Evolutionary conservation across 2,888 invertebrate genomes (phyloP), one percentile per base, ranked within the genome.

Genomic region (Eupithecia subfuscata): DNA sequence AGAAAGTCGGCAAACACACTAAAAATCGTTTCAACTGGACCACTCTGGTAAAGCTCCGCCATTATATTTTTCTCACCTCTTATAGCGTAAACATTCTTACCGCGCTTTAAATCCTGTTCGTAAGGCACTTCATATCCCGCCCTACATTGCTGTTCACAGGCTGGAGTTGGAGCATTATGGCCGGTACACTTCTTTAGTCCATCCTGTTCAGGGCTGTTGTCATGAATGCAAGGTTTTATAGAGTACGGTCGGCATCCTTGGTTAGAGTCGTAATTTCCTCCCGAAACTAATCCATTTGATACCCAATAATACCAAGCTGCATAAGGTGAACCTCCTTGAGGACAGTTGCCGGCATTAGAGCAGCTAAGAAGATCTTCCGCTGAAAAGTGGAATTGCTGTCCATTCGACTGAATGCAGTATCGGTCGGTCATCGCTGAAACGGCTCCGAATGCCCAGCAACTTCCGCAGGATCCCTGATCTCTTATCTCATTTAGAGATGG

Each of bases 361-460:
- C 98, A 98, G 22, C 97, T 96, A 5, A 98, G 94, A 74, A 98
- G 95, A 91, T 98, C 97, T 87, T 98, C 98, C n/a, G 98, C 96
- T 1, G 98, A 98, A 84, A 98, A 96, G 83, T 97, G 96, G 85
- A 97, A 96, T 87, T 97, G 95, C 16, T 95, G 87, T 30, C 96
- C 98, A 48, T 97, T 96, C 0, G 97, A 97, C 84, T 97, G 97
- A 82, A 98, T 98, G 90, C 98, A 98, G 48, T 96, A 95, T 71
- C 98, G 95, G 90, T 98, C 98, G 2, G 98, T 97, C 73, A 75
- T 75, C 6, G 75, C 65, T 37, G 56, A 40, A 34, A 71, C 75
- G 8, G 98, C 98, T 45, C 97, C 98, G 89, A 98, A 98, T 1
- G 98, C 98, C 98, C 98, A 98, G 92, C 99, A 99, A 52, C 98